Percentiles rank a stretch among this genome's conserved stretches.
Evolutionary conservation across 2,797 vertebrate species (phyloP).

Genomic region (Channa striata): DNA sequence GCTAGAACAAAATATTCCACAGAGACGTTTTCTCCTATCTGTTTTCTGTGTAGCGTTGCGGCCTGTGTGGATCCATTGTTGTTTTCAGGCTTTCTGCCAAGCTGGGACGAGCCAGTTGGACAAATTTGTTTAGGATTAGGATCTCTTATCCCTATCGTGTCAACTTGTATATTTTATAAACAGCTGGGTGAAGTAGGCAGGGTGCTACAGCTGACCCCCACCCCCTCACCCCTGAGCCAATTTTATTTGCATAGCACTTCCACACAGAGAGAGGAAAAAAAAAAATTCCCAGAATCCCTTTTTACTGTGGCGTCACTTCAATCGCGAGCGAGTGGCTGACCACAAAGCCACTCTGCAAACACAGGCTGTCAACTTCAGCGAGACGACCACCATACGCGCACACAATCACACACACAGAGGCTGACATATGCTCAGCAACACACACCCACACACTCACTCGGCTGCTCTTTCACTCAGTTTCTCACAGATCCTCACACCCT

Average conservation of each 20-base stretch:
- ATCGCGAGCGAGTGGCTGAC: constrained; percentile 73
- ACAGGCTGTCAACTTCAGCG: constrained; percentile 73
- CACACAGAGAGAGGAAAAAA: constrained; percentile 7
- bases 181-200: constrained; percentile 64
- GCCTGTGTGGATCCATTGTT: constrained; percentile 54
- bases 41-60: constrained; percentile 24
- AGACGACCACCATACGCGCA: constrained; percentile 66
- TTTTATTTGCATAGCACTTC: constrained; percentile 70
- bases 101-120: constrained; percentile 50
- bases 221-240: constrained; percentile 21
- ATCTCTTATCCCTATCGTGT: constrained; percentile 67
- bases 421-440: constrained; percentile 45
- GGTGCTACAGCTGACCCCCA: constrained; percentile 52
- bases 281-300: constrained; percentile 53
- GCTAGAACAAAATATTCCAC: constrained; percentile 21
- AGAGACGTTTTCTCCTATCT: constrained; percentile 27
- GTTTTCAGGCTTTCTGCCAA: constrained; percentile 54
- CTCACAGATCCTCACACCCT: constrained; percentile 59
- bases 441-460: constrained; percentile 59
- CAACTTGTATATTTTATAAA: constrained; percentile 69
- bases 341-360: constrained; percentile 78
- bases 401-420: constrained; percentile 46
- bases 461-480: constrained; percentile 58
- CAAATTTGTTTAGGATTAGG: constrained; percentile 73
- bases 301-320: constrained; percentile 64